A percentile compares a stretch with the other conserved stretches of the same genome.
Conservation (phyloP, 2,888 invertebrate genomes). For the Junonia oenone region DNA sequence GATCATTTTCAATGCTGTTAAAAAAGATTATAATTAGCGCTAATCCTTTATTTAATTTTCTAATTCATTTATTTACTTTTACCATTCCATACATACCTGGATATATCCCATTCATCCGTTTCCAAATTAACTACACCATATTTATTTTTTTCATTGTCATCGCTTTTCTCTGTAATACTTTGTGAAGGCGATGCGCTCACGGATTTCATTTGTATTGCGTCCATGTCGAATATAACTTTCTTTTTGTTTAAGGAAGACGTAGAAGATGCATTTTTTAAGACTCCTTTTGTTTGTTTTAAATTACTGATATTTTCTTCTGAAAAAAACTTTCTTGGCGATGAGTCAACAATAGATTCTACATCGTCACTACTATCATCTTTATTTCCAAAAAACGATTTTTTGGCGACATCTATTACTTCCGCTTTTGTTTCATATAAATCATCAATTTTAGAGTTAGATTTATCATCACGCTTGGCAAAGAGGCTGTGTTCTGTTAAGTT, state of each 20-base stretch:
- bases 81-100: slow-evolving; percentile 53
- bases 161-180: slow-evolving; percentile 64
- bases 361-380: slow-evolving; percentile 46
- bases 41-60: too few species aligned
- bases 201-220: slow-evolving; percentile 76
- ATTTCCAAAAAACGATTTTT: slow-evolving; percentile 22
- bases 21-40: slow-evolving; percentile 24
- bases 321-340: slow-evolving; percentile 40
- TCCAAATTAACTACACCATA: slow-evolving; percentile 62
- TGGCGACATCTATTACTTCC: slow-evolving; percentile 2
- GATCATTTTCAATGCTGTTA: slow-evolving; percentile 70
- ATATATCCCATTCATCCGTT: slow-evolving; percentile 75
- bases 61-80: too few species aligned
- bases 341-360: slow-evolving; percentile 43
- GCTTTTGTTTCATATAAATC: background rate
- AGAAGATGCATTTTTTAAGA: slow-evolving; percentile 79
- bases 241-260: slow-evolving; percentile 79
- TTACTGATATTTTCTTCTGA: slow-evolving; percentile 46
- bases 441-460: background rate
- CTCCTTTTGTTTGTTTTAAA: slow-evolving; percentile 71
- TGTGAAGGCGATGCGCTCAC: slow-evolving; percentile 75
- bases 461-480: background rate
- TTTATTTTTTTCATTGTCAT: slow-evolving; percentile 57
- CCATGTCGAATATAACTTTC: slow-evolving; percentile 82
- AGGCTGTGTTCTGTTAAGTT: background rate